Evolutionary conservation across 2,888 invertebrate species (phyloP).

Genomic region (Acanthosepion pharaonis): DNA sequence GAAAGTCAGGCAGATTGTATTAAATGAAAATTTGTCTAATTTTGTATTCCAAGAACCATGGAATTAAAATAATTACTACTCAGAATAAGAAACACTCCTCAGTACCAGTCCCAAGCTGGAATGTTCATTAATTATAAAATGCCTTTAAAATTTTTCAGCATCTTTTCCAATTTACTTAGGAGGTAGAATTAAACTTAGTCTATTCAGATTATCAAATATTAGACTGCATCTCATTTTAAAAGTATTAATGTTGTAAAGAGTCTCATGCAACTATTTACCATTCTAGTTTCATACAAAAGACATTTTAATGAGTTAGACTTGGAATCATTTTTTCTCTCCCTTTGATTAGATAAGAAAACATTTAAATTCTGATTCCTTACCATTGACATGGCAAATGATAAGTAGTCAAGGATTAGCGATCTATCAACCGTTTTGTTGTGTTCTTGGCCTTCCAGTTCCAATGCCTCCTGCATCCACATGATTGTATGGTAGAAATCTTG

Average conservation of each 20-base stretch:
- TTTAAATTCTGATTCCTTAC: constrained; percentile 44
- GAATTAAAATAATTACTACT: too few relatives aligned
- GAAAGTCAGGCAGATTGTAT: too few relatives aligned
- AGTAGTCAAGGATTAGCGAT: constrained; percentile 66
- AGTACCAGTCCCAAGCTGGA: not conserved
- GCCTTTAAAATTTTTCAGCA: not conserved
- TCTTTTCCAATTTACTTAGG: not conserved
- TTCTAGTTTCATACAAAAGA: too few relatives aligned
- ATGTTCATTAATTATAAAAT: not conserved
- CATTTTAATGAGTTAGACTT: too few relatives aligned
- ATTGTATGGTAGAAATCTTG: constrained; percentile 93
- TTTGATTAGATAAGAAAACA: not conserved
- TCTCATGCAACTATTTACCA: too few relatives aligned
- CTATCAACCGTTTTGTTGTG: constrained; percentile 58
- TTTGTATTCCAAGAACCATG: too few relatives aligned
- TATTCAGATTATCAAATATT: not conserved
- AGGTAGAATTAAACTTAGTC: not conserved
- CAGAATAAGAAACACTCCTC: not conserved
- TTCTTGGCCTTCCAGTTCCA: constrained; percentile 76
- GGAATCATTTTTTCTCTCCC: not conserved
- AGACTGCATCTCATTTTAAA: not conserved
- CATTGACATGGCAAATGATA: constrained; percentile 55
- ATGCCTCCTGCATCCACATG: constrained; percentile 94
- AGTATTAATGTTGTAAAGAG: too few relatives aligned
- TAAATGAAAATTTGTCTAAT: too few relatives aligned